Percentiles rank a stretch among this genome's conserved stretches.
phyloP scores from a whole-genome alignment of 2,113 vertebrate species.

The Aspiorhynchus laticeps region DNA sequence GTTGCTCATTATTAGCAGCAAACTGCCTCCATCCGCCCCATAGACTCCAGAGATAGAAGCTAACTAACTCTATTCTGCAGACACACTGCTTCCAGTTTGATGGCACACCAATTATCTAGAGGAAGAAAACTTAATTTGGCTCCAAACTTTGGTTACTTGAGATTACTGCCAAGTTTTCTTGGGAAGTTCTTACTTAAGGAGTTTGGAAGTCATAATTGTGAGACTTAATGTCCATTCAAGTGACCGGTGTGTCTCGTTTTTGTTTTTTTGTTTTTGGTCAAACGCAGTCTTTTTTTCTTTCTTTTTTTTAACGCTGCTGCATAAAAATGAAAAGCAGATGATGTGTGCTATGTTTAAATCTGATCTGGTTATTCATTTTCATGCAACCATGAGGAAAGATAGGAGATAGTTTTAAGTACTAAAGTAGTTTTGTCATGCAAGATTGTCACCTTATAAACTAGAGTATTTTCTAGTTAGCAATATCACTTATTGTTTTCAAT shows the following conservation, averaged over 20 bases:
- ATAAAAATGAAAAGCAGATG: background rate
- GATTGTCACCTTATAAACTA: background rate
- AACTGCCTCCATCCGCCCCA: slow-evolving; percentile 40
- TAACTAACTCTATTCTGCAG: slow-evolving; percentile 28
- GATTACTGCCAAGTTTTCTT: background rate
- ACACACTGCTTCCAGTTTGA: slow-evolving; percentile 8
- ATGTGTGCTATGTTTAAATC: background rate
- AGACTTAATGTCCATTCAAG: background rate
- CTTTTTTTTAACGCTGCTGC: background rate
- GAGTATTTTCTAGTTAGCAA: background rate
- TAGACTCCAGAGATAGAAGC: slow-evolving; percentile 11
- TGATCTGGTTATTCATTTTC: background rate
- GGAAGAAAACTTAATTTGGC: background rate
- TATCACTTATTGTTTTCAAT: background rate
- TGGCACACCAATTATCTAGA: slow-evolving; percentile 11
- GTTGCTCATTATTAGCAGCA: slow-evolving; percentile 49
- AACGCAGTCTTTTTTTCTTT: no score
- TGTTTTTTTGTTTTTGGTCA: background rate
- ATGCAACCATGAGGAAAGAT: background rate
- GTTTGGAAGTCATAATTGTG: background rate
- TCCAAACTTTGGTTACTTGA: slow-evolving; percentile 21
- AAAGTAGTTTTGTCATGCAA: background rate
- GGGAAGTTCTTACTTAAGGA: background rate
- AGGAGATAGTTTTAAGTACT: no score
- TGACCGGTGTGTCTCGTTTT: background rate